phyloP scores from a whole-genome alignment of 2,113 vertebrate genomes.

The Oreotrochilus melanogaster region DNA sequence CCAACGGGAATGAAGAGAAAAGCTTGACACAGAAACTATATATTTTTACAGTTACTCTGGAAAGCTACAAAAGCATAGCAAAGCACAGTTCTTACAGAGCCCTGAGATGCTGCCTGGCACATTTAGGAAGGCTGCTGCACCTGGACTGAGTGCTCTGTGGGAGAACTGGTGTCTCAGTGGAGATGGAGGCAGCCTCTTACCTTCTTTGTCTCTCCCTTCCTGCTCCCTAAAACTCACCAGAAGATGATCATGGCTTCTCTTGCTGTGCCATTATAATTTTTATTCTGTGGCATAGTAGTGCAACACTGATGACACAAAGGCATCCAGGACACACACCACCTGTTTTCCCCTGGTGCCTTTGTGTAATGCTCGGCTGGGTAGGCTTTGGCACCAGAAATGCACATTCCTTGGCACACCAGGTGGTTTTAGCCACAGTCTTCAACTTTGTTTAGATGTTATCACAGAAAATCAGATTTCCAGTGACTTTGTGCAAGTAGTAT shows the following conservation, averaged over 20 bases:
- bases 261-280: not conserved
- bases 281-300: not conserved
- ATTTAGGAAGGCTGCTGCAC: not conserved
- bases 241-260: not conserved
- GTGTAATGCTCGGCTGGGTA: not conserved
- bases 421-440: constrained; percentile 28
- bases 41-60: not conserved
- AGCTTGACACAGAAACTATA: not conserved
- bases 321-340: not conserved
- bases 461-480: constrained; percentile 1
- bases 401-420: not conserved
- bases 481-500: not conserved
- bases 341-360: constrained; percentile 12
- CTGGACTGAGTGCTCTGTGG: rapidly evolving
- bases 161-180: not conserved
- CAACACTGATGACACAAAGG: not conserved
- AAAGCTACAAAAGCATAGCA: not conserved
- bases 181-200: not conserved
- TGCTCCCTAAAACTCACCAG: not conserved
- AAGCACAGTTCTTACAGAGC: not conserved
- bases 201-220: not conserved
- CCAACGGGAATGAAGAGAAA: not conserved
- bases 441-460: not conserved
- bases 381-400: constrained; percentile 25
- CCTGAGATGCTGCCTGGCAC: not conserved